Conservation (phyloP, 2,888 invertebrate species). For the Xestia xanthographa region DNA sequence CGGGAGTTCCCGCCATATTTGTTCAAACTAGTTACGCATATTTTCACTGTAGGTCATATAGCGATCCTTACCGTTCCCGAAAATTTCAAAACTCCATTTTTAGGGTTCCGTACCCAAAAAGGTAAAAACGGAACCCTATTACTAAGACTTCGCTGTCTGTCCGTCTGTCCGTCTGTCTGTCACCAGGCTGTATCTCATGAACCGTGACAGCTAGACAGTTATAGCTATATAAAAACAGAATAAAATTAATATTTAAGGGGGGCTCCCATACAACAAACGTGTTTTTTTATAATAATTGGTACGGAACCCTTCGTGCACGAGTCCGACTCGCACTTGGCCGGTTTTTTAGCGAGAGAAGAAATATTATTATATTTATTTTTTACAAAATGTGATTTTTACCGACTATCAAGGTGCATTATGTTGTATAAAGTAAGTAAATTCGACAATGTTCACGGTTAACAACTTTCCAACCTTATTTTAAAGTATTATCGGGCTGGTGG, state of each 20-base stretch:
- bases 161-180: too few species aligned
- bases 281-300: too few species aligned
- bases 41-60: slow-evolving; percentile 9
- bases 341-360: slow-evolving; percentile 5
- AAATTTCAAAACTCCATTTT: slow-evolving; percentile 13
- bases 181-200: too few species aligned
- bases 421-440: neutral
- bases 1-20: neutral
- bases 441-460: neutral
- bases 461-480: neutral
- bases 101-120: too few species aligned
- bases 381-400: neutral
- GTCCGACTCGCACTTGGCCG: too few species aligned
- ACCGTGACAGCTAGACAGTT: too few species aligned
- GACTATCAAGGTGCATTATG: neutral
- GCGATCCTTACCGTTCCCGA: neutral
- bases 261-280: too few species aligned
- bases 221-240: too few species aligned
- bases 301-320: too few species aligned
- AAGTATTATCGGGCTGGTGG: neutral
- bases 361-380: slow-evolving; percentile 8
- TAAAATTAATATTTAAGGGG: too few species aligned
- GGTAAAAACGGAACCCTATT: too few species aligned
- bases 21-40: slow-evolving; percentile 17
- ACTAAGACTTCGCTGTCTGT: too few species aligned